These are phyloP conservation scores for Achlya flavicornis DNA, from an alignment of 2,888 invertebrate genomes.

Conservation along the genomic window DNA sequence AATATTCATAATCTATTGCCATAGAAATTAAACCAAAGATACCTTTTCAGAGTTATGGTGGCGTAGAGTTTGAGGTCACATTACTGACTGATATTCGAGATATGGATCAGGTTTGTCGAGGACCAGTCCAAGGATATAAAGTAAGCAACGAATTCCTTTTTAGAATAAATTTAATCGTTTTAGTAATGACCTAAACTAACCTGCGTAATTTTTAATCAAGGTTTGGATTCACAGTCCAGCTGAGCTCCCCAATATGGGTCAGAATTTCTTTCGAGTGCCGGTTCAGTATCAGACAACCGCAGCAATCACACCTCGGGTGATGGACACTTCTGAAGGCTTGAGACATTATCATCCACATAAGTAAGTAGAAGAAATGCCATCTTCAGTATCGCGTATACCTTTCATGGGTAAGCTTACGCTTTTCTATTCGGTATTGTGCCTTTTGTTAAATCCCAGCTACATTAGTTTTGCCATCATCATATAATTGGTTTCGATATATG, in stretches of 20 bases:
- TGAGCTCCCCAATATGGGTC: slow-evolving; percentile 84
- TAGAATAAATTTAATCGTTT: not conserved
- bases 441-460: too few relatives aligned
- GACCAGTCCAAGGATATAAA: slow-evolving; percentile 87
- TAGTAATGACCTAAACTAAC: not conserved
- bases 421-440: too few relatives aligned
- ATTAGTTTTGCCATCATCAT: too few relatives aligned
- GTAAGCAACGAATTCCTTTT: slow-evolving; percentile 48
- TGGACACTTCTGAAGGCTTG: slow-evolving; percentile 85
- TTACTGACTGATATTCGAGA: slow-evolving; percentile 75
- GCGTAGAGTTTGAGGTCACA: slow-evolving; percentile 72
- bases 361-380: slow-evolving; percentile 26
- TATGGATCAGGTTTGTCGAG: slow-evolving; percentile 85
- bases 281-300: slow-evolving; percentile 85
- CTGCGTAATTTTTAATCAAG: slow-evolving; percentile 38
- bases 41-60: slow-evolving; percentile 51
- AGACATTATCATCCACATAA: slow-evolving; percentile 81
- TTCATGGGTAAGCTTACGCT: too few relatives aligned
- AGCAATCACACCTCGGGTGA: slow-evolving; percentile 85
- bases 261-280: slow-evolving; percentile 85
- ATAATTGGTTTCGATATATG: too few relatives aligned
- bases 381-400: too few relatives aligned
- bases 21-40: too few relatives aligned
- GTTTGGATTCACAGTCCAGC: slow-evolving; percentile 85
- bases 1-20: too few relatives aligned